Base-by-base conservation (phyloP, 2,888 invertebrate genomes). In the Scaptomyza parva region DNA sequence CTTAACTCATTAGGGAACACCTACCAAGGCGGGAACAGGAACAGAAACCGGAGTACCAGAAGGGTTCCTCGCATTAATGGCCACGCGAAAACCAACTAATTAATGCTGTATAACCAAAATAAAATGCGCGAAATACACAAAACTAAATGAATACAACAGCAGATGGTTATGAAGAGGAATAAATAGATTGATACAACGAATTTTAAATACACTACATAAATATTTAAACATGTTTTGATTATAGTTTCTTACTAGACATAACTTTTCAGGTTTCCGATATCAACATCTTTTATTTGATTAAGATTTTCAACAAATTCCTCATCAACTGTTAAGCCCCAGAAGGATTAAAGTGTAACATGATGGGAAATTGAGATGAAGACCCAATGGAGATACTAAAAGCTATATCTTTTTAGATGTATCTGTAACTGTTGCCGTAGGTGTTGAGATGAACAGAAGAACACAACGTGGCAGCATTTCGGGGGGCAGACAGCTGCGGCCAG, bases 1-100 rank as follows among this genome's bases (percentile, higher is more conserved):
- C 77, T 48, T 61, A 76, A 81, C 81, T 81, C 81, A 81, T 85
- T 81, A 81, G 69, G 81, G 71, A 62, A 81, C 81, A 81, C 81
- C 81, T 81, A 76, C 81, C 81, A 50, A 40, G 55, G 33, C 50
- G n/a, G n/a, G n/a, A n/a, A 28, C 35, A 26, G 37, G 26, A 3
- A 17, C 44, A 33, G 63, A 37, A 20, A 5, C 14, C 41, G 30
- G 58, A 44, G 17, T 1, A n/a, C 47, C n/a, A 54, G 51, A 61
- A 37, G 35, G 35, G 35, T 14, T 35, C 79, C 35, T 35, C 76
- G 69, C 55, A 57, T 73, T 77, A 80, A 72, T 76, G 83, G 85
- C 72, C 78, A 78, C 76, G 76, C 83, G 64, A 70, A 74, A 76
- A 67, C 53, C 75, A 65, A 87, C 87, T 85, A 85, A 85, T 85